A percentile compares a stretch with the other conserved stretches of the same genome.
Conservation (phyloP, 2,113 vertebrate genomes). For the Hypocryptadius cinnamomeus region DNA sequence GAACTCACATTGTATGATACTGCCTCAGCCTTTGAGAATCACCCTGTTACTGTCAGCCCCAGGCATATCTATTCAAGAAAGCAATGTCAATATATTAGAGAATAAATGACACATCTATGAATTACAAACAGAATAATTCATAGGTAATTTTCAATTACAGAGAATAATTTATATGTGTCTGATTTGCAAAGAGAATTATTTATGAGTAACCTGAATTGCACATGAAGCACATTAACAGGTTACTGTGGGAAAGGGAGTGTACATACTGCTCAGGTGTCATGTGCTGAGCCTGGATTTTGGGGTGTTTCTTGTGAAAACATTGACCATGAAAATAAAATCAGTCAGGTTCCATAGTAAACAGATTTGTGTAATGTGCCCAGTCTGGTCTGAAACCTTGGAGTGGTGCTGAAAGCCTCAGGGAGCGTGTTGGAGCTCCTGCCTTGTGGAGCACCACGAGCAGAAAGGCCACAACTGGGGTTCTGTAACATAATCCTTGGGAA, state of each 20-base stretch:
- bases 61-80: neutral
- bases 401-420: neutral
- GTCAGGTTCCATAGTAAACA: neutral
- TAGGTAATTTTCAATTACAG: slow-evolving; percentile 3
- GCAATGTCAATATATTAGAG: neutral
- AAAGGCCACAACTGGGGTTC: neutral
- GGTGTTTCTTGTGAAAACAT: neutral
- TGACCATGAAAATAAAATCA: neutral
- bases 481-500: fast-evolving
- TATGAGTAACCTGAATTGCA: neutral
- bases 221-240: neutral
- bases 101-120: neutral
- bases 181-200: slow-evolving; percentile 6
- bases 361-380: neutral
- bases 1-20: neutral
- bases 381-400: neutral
- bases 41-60: neutral
- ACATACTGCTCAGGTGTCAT: neutral
- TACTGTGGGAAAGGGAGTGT: neutral
- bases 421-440: neutral
- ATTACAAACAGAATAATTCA: slow-evolving; percentile 53
- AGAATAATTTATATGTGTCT: neutral
- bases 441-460: neutral
- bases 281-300: neutral
- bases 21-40: neutral